Evolutionary conservation across 2,888 invertebrate genomes (phyloP), one percentile per base, ranked within the genome.

Genomic region (Latheticus oryzae): DNA sequence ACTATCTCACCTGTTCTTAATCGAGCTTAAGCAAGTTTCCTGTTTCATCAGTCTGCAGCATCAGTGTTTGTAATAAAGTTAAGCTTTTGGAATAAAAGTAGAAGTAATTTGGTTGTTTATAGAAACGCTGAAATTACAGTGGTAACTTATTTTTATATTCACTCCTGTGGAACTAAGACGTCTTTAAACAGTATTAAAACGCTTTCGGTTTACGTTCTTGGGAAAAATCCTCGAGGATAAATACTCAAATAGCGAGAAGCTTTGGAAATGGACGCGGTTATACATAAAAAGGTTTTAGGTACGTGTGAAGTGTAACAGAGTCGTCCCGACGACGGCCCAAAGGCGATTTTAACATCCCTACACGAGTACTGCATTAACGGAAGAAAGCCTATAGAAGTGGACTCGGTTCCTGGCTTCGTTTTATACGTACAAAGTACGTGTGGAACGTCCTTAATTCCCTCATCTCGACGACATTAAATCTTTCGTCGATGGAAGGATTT

Each of bases 291-390:
- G 72, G 70, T 70, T 66, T 65, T 60, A 66, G 70, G 63, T 65
- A 69, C 70, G 71, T 71, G 70, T 64, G 62, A 62, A 66, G 66
- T 67, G 67, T 65, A 62, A 71, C 65, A 68, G 70, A 69, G 69
- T 72, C 71, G 72, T 69, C 70, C 72, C 66, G 62, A 64, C 67
- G 71, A 69, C 69, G 73, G 69, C 75, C 78, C 76, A 76, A 77
- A 78, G 77, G 77, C 76, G 77, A 77, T 78, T 78, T 76, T 70
- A 67, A 67, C 71, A 70, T 74, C 77, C 75, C 76, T 73, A 78
- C 78, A 78, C 76, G 77, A 68, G 74, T 77, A 72, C 73, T 78
- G 78, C 78, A 78, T 78, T 78, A 78, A 73, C 70, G 71, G 68
- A 75, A 75, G 73, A 75, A 75, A 73, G 74, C 74, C 73, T 65